Percentiles rank a stretch among this genome's conserved stretches.
Evolutionary conservation across 2,888 invertebrate species (phyloP).

Genomic region (Hydroisotoma schaefferi): DNA sequence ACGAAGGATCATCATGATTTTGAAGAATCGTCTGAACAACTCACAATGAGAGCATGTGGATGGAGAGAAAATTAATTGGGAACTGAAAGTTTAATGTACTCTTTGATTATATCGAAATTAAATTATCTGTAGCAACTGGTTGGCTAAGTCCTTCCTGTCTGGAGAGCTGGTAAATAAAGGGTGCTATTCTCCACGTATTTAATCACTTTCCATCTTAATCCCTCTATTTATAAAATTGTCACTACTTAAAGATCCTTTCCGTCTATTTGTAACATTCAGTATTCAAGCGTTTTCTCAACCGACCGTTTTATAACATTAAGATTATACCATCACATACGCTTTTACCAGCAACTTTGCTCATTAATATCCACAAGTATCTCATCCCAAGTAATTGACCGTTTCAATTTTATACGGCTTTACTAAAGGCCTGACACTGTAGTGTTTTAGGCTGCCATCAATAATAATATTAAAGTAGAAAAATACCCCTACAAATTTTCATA

Average conservation of each 20-base stretch:
- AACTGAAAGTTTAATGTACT: conserved; percentile 4
- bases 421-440: no score
- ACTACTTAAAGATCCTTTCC: no score
- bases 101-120: neutral
- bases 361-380: neutral
- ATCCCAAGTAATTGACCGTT: neutral
- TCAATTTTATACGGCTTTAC: neutral
- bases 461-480: conserved; percentile 2
- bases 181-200: neutral
- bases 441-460: conserved; percentile 3
- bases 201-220: conserved; percentile 11
- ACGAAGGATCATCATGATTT: neutral
- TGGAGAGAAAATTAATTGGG: neutral
- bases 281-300: conserved; percentile 1
- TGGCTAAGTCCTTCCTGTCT: neutral
- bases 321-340: neutral
- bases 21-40: no score
- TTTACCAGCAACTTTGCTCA: neutral
- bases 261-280: no score
- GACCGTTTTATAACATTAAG: no score
- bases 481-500: no score
- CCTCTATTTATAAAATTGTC: conserved; percentile 12
- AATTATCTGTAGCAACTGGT: no score
- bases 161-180: neutral
- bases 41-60: neutral